Conservation (phyloP, 2,888 invertebrate species). For the Cyclophora albipunctata region DNA sequence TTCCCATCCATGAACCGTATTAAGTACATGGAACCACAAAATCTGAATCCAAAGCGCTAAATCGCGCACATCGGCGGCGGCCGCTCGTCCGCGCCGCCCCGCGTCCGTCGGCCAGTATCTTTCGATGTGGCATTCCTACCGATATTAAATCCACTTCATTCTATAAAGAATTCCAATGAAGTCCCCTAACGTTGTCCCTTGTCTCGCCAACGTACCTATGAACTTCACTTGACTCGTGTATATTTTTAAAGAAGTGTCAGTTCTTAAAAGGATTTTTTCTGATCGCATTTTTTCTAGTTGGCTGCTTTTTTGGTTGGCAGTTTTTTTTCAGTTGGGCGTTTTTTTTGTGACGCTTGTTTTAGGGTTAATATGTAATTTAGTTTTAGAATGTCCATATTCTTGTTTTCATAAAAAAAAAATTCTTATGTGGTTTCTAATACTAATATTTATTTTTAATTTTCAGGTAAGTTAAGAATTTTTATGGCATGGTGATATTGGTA, state of each 20-base stretch:
- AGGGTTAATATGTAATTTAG: background rate
- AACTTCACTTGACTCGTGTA: conserved; percentile 5
- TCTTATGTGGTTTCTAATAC: background rate
- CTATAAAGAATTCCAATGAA: conserved; percentile 68
- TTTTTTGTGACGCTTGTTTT: background rate
- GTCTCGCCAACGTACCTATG: conserved; percentile 9
- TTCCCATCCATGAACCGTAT: too few species aligned
- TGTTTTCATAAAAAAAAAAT: too few species aligned
- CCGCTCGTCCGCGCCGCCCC: background rate
- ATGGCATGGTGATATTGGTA: too few species aligned
- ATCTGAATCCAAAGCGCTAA: too few species aligned
- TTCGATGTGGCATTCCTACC: conserved; percentile 53
- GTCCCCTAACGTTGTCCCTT: conserved; percentile 28
- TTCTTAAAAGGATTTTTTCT: background rate
- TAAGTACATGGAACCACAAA: too few species aligned
- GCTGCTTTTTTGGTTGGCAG: too few species aligned
- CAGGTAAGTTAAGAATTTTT: conserved; percentile 27
- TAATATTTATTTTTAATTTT: conserved; percentile 22
- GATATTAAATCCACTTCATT: conserved; percentile 74
- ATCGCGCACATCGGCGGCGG: background rate
- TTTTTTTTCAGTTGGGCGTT: too few species aligned
- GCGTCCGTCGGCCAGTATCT: conserved; percentile 41
- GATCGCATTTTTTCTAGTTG: too few species aligned
- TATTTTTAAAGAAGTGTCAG: too few species aligned
- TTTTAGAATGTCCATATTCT: conserved; percentile 11